Base-by-base conservation (phyloP, 2,888 invertebrate genomes). In the Patella depressa region DNA sequence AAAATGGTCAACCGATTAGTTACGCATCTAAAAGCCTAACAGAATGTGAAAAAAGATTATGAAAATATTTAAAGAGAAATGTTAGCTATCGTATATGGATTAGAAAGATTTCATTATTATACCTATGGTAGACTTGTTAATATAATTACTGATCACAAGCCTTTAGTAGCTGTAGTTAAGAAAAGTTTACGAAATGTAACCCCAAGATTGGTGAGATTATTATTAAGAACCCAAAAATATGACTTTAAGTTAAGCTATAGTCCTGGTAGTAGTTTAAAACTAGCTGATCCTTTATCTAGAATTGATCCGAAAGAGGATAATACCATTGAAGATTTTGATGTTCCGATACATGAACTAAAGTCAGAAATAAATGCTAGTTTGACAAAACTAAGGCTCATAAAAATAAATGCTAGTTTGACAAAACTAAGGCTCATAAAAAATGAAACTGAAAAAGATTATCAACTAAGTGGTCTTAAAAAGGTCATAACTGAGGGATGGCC, bases 1-100 rank as follows among this genome's bases (percentile, higher is more conserved):
- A 86, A 74, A 77, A 86, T 15, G 65, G 19, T 19, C 76, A 71
- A 71, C 85, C 83, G 0, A 79, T 86, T 3, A 78, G 80, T 3
- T 87, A 79, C 73, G 85, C 86, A 34, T 85, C 85, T 0, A 84
- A 84, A 78, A 73, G n/a, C 24, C n/a, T 59, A 11, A 65, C n/a
- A 19, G 65, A 65, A 12, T 65, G 65, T 65, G 65, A 65, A n/a
- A n/a, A n/a, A n/a, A n/a, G n/a, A n/a, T n/a, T n/a, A n/a, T n/a
- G n/a, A n/a, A 59, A 59, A 59, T 15, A 59, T 59, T 59, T 19
- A 59, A 59, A 11, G 59, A 59, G 59, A 59, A 59, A 65, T 65
- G 65, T 65, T 65, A 17, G 65, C 65, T 19, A 65, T 65, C 19
- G 65, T 65, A 17, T 65, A 65, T 65, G 65, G 65, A 19, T 65